Evolutionary conservation across 1,140 invertebrate genomes (phyloP).

Genomic region (Bombus ignitus): DNA sequence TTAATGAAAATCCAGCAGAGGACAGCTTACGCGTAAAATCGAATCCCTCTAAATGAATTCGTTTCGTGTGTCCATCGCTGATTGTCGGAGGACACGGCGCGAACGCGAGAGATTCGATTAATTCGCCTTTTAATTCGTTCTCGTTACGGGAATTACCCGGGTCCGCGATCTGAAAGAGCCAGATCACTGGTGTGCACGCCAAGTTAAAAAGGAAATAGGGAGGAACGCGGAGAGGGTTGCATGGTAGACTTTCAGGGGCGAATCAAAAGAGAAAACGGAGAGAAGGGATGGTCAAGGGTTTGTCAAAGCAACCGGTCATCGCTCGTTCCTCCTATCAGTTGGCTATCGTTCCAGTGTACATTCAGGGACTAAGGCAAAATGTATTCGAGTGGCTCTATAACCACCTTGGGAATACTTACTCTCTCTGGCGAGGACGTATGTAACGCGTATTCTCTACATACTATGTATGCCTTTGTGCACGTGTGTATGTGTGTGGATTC

Average conservation of each 20-base stretch:
- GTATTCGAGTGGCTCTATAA: conserved; percentile 71
- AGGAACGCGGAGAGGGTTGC: not conserved
- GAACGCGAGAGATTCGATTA: conserved; percentile 69
- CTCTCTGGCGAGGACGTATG: conserved; percentile 14
- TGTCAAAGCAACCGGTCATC: conserved; percentile 68
- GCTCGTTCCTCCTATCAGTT: conserved; percentile 71
- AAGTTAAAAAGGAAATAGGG: conserved; percentile 43
- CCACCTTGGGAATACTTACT: conserved; percentile 66
- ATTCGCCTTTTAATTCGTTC: conserved; percentile 74
- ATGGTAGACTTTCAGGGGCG: not conserved
- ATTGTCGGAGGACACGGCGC: conserved; percentile 39
- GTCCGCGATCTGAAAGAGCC: conserved; percentile 69
- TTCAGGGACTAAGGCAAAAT: conserved; percentile 63
- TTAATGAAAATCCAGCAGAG: not conserved
- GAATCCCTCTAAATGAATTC: conserved; percentile 33
- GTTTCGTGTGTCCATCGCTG: not conserved
- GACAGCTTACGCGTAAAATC: conserved; percentile 16
- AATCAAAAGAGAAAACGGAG: conserved; percentile 8
- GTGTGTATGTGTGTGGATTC: not conserved
- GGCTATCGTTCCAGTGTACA: conserved; percentile 69
- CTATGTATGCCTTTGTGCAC: not conserved
- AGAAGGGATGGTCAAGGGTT: conserved; percentile 47
- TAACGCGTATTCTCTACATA: conserved; percentile 46
- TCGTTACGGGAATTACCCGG: conserved; percentile 77
- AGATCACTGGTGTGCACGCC: conserved; percentile 40